A percentile compares a stretch with the other conserved stretches of the same genome.
Conservation (phyloP, 2,888 invertebrate species). For the Parelbella ahira region DNA sequence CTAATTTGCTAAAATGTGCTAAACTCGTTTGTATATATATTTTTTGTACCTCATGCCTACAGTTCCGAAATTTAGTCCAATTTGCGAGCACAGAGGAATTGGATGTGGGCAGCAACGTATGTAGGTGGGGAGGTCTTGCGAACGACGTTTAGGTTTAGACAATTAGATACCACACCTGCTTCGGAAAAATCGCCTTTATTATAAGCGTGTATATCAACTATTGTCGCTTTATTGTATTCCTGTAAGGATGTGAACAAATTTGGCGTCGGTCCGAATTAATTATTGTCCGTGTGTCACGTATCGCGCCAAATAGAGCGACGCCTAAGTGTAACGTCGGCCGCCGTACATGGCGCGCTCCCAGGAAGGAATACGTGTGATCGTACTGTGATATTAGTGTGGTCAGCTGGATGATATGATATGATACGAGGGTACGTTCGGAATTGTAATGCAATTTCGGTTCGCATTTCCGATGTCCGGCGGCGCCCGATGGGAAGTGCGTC, state of each 20-base stretch:
- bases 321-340: constrained; percentile 46
- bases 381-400: constrained; percentile 43
- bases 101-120: constrained; percentile 75
- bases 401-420: constrained; percentile 36
- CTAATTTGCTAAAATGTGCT: too few relatives aligned
- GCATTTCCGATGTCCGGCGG: constrained; percentile 55
- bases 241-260: constrained; percentile 53
- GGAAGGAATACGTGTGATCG: constrained; percentile 73
- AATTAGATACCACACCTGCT: constrained; percentile 41
- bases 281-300: constrained; percentile 70
- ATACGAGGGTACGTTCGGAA: constrained; percentile 37
- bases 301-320: constrained; percentile 66
- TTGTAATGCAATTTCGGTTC: constrained; percentile 64
- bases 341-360: constrained; percentile 59
- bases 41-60: not conserved
- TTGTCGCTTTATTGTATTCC: constrained; percentile 38
- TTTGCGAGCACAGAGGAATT: constrained; percentile 60
- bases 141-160: constrained; percentile 63
- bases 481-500: constrained; percentile 50
- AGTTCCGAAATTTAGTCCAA: constrained; percentile 51
- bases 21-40: not conserved
- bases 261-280: constrained; percentile 71
- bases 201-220: constrained; percentile 49
- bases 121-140: constrained; percentile 70
- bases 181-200: constrained; percentile 51